phyloP scores from a whole-genome alignment of 2,797 vertebrate genomes.

The Limnodromus scolopaceus region DNA sequence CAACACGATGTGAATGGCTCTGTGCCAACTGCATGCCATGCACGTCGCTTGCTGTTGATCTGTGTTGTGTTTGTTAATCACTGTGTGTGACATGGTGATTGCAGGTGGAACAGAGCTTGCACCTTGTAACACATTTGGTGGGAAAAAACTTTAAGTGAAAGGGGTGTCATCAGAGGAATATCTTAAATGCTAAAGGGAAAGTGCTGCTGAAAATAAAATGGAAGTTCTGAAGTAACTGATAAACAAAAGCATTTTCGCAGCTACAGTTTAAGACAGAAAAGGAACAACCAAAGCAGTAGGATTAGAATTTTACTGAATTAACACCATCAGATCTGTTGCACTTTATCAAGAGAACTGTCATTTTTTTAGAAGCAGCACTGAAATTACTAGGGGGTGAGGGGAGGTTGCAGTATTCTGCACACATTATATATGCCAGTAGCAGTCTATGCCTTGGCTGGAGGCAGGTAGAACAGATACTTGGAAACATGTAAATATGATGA shows the following conservation, averaged over 20 bases:
- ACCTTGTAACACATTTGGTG: rapidly evolving
- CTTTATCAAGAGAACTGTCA: not conserved
- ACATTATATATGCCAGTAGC: not conserved
- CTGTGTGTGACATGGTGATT: not conserved
- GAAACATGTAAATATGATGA: not conserved
- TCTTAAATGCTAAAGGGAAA: not conserved
- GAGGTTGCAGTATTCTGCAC: not conserved
- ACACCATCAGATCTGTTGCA: not conserved
- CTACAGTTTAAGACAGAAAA: not conserved
- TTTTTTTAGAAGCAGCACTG: not conserved
- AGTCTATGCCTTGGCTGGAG: not conserved
- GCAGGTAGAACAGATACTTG: not conserved
- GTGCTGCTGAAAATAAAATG: not conserved
- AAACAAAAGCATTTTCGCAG: not conserved
- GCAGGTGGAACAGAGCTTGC: not conserved
- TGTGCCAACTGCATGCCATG: rapidly evolving
- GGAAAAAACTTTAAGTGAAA: not conserved
- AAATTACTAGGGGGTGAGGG: not conserved
- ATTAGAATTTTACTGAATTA: not conserved
- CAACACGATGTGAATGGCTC: rapidly evolving
- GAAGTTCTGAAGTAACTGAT: not conserved
- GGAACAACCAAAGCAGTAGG: not conserved
- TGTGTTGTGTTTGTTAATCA: not conserved
- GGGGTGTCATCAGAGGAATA: not conserved
- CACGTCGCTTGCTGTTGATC: rapidly evolving